Evolutionary conservation across 35 echinoderm and acorn worm genomes (phyloP), one percentile per base, ranked within the genome.

Genomic region (Hemicentrotus pulcherrimus): DNA sequence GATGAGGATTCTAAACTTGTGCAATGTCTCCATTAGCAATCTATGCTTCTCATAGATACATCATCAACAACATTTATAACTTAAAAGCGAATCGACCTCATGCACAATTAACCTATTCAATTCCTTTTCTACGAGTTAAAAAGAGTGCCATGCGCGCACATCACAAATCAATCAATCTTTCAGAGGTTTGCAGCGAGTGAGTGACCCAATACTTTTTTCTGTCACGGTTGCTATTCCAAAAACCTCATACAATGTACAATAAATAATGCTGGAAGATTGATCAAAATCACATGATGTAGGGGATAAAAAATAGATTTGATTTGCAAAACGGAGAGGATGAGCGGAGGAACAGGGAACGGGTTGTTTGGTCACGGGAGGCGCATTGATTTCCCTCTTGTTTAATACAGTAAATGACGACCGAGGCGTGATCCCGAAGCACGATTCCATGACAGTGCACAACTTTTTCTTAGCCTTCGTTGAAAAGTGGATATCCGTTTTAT

Each of bases 231-330:
- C 65, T 78, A n/a, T 78, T 78, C 28, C 2, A 4, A 78, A n/a
- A 78, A 78, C 65, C 65, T 78, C 65, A n/a, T 78, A 78, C 65
- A 78, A 78, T 78, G 65, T 78, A 78, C 65, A 78, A 78, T 78
- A 78, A 78, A 78, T 78, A 78, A 78, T 78, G 65, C 65, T 78
- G 65, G 65, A 22, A 28, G 4, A n/a, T 6, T 78, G 65, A 78
- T 78, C 5, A 78, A 9, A 78, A 78, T 78, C 65, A 28, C 65
- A 78, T 78, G 65, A n/a, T 78, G 65, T 11, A 41, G 3, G 35
- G 65, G 65, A 78, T 78, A n/a, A 71, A 71, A 71, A 71, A 71
- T 71, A n/a, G 24, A 24, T 28, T 65, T 65, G 1, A 24, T 24
- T 71, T 71, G 61, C 61, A 71, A 24, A n/a, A 78, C 19, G 65